phyloP scores from a whole-genome alignment of 2,888 invertebrate species.

The Petrolisthes manimaculis region DNA sequence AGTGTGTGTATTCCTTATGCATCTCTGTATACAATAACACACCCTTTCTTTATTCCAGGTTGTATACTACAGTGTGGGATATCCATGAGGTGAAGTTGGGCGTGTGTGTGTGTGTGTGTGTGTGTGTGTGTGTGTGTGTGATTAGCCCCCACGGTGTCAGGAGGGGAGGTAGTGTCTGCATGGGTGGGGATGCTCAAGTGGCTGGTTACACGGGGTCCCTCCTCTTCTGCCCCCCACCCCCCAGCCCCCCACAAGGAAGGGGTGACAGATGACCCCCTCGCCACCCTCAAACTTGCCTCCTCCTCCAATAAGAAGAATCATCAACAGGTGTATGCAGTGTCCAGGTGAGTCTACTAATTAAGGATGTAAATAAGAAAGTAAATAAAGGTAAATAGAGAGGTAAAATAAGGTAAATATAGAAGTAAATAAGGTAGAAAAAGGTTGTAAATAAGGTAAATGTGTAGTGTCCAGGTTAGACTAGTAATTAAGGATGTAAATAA shows the following conservation, averaged over 20 bases:
- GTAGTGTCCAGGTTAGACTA: too few relatives aligned
- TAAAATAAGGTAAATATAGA: too few relatives aligned
- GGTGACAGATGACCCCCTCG: slow-evolving; percentile 4
- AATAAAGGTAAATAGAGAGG: too few relatives aligned
- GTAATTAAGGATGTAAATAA: too few relatives aligned
- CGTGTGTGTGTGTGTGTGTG: background rate
- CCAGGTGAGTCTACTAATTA: too few relatives aligned
- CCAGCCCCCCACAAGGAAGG: background rate
- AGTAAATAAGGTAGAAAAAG: too few relatives aligned
- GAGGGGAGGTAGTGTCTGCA: too few relatives aligned
- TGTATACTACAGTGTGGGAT: background rate
- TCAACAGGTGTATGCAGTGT: background rate
- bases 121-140: background rate
- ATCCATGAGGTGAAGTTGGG: too few relatives aligned
- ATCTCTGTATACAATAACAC: background rate
- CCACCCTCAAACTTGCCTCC: background rate
- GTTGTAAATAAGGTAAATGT: too few relatives aligned
- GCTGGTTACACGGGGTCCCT: slow-evolving; percentile 12
- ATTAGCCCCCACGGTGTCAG: background rate
- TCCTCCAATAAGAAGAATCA: too few relatives aligned
- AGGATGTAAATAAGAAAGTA: too few relatives aligned
- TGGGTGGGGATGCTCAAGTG: background rate
- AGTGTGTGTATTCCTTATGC: background rate
- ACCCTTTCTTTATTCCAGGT: background rate
- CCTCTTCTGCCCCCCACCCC: too few relatives aligned